A percentile compares a stretch with the other conserved stretches of the same genome.
phyloP scores from a whole-genome alignment of 2,797 vertebrate species.

The Periparus ater region DNA sequence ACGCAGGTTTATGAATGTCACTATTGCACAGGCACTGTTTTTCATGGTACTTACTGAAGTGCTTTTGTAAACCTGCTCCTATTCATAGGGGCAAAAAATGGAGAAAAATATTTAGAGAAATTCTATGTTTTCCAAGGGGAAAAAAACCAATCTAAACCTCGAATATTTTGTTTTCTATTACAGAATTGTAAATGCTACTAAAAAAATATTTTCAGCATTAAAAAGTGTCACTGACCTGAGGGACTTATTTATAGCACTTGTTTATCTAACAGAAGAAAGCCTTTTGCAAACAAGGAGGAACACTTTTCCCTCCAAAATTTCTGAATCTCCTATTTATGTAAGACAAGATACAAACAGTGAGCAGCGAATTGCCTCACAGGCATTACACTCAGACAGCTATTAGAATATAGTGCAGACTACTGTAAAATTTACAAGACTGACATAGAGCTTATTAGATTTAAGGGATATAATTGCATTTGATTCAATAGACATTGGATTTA shows the following conservation, averaged over 20 bases:
- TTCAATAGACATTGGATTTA: neutral
- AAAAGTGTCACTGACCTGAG: neutral
- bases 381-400: slow-evolving; percentile 27
- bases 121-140: neutral
- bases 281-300: neutral
- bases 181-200: neutral
- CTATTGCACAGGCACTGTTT: neutral
- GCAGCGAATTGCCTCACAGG: neutral
- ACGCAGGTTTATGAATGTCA: neutral
- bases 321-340: neutral
- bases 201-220: neutral
- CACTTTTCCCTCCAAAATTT: neutral
- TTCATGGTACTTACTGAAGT: neutral
- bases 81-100: accelerated
- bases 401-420: slow-evolving; percentile 22
- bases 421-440: slow-evolving; percentile 34
- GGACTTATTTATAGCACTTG: neutral
- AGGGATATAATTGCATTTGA: slow-evolving; percentile 15
- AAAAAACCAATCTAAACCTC: accelerated
- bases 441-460: slow-evolving; percentile 3
- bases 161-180: neutral
- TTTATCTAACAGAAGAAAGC: neutral
- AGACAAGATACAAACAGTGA: neutral
- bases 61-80: neutral
- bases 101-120: neutral